Evolutionary conservation across 1,140 invertebrate genomes (phyloP).

Genomic region (Helicorthomorpha holstii): DNA sequence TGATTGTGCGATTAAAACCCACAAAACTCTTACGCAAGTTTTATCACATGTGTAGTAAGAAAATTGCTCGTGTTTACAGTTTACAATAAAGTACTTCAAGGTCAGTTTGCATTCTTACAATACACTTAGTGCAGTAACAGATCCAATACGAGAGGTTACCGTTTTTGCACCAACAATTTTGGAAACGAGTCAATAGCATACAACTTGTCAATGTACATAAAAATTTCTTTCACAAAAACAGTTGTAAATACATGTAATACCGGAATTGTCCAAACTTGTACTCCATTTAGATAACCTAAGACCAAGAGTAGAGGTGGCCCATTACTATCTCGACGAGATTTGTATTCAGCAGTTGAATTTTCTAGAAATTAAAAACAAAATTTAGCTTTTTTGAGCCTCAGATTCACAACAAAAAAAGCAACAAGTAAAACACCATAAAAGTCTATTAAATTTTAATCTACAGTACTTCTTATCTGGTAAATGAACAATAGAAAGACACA

Average conservation of each 20-base stretch:
- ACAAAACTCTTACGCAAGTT: too few relatives aligned
- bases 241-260: constrained; percentile 28
- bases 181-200: not conserved
- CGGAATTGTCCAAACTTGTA: constrained; percentile 38
- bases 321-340: constrained; percentile 49
- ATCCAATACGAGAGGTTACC: too few relatives aligned
- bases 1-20: too few relatives aligned
- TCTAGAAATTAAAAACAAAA: constrained; percentile 23
- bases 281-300: constrained; percentile 61
- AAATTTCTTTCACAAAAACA: not conserved
- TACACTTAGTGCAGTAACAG: too few relatives aligned
- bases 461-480: too few relatives aligned
- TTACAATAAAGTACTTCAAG: too few relatives aligned
- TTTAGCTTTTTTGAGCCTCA: not conserved
- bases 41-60: too few relatives aligned
- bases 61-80: too few relatives aligned
- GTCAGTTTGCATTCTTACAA: too few relatives aligned
- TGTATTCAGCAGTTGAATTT: constrained; percentile 32
- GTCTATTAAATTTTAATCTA: too few relatives aligned
- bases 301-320: constrained; percentile 61
- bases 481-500: too few relatives aligned
- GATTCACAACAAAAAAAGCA: not conserved
- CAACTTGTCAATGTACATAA: not conserved
- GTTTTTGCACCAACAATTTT: not conserved
- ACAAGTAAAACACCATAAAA: too few relatives aligned